A percentile compares a stretch with the other conserved stretches of the same genome.
These are phyloP conservation scores for Mellivora capensis DNA, from an alignment of 2,113 vertebrate species.

Conservation along the genomic window DNA sequence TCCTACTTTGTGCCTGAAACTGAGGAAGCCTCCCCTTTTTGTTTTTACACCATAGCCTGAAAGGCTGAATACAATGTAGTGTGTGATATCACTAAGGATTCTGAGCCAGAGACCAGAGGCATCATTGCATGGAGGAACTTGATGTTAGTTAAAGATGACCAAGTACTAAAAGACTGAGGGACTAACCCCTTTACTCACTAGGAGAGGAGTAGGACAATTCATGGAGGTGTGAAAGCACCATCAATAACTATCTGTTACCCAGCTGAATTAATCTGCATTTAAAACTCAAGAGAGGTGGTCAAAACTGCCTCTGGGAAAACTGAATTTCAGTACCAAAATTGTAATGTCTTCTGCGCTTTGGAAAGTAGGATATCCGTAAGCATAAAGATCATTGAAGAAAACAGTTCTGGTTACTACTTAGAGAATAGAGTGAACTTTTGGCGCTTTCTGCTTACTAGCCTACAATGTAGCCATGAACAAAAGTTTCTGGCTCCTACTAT, in stretches of 20 bases:
- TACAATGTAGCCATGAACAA: neutral
- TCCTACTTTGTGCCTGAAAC: neutral
- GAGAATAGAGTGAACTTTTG: neutral
- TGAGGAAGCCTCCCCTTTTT: neutral
- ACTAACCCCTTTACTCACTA: neutral
- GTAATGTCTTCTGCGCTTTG: neutral
- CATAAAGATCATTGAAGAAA: constrained; percentile 24
- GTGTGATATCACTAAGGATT: neutral
- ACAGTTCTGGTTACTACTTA: neutral
- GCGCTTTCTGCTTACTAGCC: neutral
- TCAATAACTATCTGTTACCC: constrained; percentile 42
- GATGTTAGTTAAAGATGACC: constrained; percentile 41
- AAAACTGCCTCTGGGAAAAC: constrained; percentile 12
- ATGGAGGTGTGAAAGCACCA: neutral
- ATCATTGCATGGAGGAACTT: constrained; percentile 33
- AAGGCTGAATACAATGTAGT: neutral
- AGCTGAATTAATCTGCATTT: constrained; percentile 51
- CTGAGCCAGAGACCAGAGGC: neutral
- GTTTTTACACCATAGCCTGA: neutral
- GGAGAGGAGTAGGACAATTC: neutral
- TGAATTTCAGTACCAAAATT: neutral
- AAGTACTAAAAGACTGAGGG: constrained; percentile 18
- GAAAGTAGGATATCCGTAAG: constrained; percentile 7
- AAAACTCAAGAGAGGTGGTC: constrained; percentile 13
- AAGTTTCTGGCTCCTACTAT: neutral